Conservation (phyloP, 2,797 vertebrate species). For the Sebastes elongatus region DNA sequence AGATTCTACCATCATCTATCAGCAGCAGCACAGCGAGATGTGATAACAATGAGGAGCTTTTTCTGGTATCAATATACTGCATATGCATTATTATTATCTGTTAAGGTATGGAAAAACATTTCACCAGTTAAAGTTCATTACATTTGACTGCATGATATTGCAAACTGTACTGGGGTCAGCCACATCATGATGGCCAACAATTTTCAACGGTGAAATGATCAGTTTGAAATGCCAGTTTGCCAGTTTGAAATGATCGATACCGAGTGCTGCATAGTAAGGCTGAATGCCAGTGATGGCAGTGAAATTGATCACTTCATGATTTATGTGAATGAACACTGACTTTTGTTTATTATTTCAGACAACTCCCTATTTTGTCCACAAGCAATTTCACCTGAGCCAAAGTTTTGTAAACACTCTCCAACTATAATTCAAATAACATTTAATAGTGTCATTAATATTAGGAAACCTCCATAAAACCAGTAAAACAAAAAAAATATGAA, state of each 20-base stretch:
- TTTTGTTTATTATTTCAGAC: slow-evolving; percentile 15
- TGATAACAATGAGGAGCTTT: not conserved
- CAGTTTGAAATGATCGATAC: slow-evolving; percentile 1
- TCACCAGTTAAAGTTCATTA: not conserved
- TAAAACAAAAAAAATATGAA: not conserved
- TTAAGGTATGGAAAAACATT: not conserved
- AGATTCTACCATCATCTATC: not conserved
- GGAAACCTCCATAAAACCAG: not conserved
- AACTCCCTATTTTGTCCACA: not conserved
- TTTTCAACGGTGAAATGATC: not conserved
- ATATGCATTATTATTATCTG: not conserved
- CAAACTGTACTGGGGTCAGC: not conserved
- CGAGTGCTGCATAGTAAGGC: not conserved
- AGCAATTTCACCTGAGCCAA: not conserved
- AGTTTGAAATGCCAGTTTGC: too few species aligned
- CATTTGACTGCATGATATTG: not conserved
- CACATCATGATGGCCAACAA: not conserved
- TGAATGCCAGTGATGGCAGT: not conserved
- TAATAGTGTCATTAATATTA: not conserved
- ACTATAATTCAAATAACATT: not conserved
- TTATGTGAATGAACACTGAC: not conserved
- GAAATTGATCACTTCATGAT: not conserved
- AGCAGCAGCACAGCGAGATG: not conserved
- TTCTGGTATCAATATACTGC: not conserved
- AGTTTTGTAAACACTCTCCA: not conserved